Conservation (phyloP, 2,888 invertebrate genomes). For the Leucania comma region DNA sequence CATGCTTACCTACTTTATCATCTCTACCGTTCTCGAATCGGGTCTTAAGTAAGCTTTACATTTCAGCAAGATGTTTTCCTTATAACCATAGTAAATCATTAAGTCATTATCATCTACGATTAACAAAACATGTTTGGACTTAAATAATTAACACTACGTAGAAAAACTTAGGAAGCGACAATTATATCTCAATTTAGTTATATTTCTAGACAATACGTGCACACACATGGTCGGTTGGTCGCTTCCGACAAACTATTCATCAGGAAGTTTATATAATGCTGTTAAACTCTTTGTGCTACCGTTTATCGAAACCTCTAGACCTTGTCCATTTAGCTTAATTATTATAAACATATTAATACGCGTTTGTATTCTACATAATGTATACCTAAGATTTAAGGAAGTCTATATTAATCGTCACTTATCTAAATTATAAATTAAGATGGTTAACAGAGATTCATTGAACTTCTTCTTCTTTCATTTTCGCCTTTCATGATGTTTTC, state of each 20-base stretch:
- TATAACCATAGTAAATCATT: not conserved
- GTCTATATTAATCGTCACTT: not conserved
- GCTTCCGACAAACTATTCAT: conserved; percentile 57
- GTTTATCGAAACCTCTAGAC: conserved; percentile 45
- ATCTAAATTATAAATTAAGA: not conserved
- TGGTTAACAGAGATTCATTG: not conserved
- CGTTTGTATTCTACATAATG: not conserved
- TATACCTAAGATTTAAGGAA: not conserved
- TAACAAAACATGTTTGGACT: conserved; percentile 20
- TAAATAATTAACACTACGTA: conserved; percentile 42
- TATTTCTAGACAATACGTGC: conserved; percentile 39
- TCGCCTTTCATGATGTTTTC: no score
- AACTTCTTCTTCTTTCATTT: not conserved
- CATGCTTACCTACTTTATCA: not conserved
- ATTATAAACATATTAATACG: conserved; percentile 25
- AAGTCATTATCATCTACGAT: conserved; percentile 18
- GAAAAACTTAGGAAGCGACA: conserved; percentile 58
- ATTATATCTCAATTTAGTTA: conserved; percentile 47
- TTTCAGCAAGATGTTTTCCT: conserved; percentile 12
- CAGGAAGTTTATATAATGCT: conserved; percentile 51
- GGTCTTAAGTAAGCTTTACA: not conserved
- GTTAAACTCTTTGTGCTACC: conserved; percentile 56
- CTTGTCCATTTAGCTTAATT: conserved; percentile 45
- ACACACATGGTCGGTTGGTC: conserved; percentile 10
- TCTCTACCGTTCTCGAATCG: not conserved